These are phyloP conservation scores for Melanaphis sacchari DNA, from an alignment of 1,140 invertebrate species.

Conservation along the genomic window DNA sequence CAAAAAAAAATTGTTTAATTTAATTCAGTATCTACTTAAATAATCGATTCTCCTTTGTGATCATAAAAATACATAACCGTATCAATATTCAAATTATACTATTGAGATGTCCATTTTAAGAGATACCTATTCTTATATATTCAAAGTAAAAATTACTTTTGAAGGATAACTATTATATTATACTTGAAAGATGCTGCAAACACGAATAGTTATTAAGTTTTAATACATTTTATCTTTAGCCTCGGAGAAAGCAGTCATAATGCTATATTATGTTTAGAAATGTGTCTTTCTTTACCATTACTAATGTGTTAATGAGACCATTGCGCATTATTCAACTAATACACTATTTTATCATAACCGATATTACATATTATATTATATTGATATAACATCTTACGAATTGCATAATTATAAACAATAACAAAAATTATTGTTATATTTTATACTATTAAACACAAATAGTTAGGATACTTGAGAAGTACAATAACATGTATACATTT, in stretches of 20 bases:
- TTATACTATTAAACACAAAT: background rate
- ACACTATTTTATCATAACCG: background rate
- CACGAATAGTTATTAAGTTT: slow-evolving; percentile 1
- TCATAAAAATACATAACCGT: background rate
- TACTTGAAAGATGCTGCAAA: background rate
- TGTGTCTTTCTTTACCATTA: slow-evolving; percentile 21
- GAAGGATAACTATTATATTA: background rate
- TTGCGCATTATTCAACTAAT: background rate
- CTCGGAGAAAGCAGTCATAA: slow-evolving; percentile 22
- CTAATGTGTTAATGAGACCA: slow-evolving; percentile 25
- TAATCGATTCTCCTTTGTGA: slow-evolving; percentile 28
- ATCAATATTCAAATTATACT: slow-evolving; percentile 1
- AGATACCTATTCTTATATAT: background rate
- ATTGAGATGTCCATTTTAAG: background rate
- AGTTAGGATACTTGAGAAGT: background rate
- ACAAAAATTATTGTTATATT: background rate
- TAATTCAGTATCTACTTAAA: background rate
- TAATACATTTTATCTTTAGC: background rate
- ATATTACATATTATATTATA: background rate
- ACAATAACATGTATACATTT: background rate
- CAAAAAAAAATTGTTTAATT: background rate
- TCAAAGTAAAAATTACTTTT: background rate
- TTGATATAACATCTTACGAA: background rate
- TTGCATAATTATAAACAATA: slow-evolving; percentile 3
- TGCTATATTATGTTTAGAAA: background rate